Evolutionary conservation across 2,797 vertebrate genomes (phyloP).

Genomic region (Caiman crocodilus): DNA sequence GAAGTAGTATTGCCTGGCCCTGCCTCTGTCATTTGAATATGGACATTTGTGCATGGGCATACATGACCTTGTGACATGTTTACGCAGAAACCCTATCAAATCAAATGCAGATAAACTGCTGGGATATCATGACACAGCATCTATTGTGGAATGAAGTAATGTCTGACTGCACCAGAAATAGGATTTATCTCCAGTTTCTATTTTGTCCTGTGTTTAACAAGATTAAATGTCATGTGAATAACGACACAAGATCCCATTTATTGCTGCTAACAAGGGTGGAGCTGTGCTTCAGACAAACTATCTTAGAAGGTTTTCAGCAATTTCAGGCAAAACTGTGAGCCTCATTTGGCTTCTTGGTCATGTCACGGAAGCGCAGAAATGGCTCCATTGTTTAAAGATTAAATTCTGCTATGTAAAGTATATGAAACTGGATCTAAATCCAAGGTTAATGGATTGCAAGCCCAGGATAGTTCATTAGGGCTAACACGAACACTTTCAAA

Average conservation of each 20-base stretch:
- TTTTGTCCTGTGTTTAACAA: not conserved
- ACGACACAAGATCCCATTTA: not conserved
- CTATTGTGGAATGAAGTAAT: not conserved
- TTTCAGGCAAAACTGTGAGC: not conserved
- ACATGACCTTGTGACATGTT: not conserved
- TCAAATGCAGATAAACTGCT: not conserved
- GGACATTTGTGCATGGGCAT: not conserved
- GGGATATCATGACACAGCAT: fast-evolving
- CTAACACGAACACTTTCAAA: not conserved
- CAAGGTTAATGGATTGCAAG: not conserved
- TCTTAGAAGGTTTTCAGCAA: conserved; percentile 18
- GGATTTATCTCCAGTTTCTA: conserved; percentile 12
- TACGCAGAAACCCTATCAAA: not conserved
- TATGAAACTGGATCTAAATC: not conserved
- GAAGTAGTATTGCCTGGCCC: not conserved
- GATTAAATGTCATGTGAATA: not conserved
- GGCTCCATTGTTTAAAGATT: conserved; percentile 9
- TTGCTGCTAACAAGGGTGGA: not conserved
- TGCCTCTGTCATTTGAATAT: not conserved
- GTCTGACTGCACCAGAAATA: not conserved
- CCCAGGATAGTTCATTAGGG: not conserved
- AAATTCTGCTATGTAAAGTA: not conserved
- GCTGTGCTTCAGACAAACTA: conserved; percentile 24
- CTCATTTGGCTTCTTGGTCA: fast-evolving
- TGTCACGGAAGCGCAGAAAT: conserved; percentile 3